Base-by-base conservation (phyloP, 2,888 invertebrate species). In the Lasioglossum marginatum region DNA sequence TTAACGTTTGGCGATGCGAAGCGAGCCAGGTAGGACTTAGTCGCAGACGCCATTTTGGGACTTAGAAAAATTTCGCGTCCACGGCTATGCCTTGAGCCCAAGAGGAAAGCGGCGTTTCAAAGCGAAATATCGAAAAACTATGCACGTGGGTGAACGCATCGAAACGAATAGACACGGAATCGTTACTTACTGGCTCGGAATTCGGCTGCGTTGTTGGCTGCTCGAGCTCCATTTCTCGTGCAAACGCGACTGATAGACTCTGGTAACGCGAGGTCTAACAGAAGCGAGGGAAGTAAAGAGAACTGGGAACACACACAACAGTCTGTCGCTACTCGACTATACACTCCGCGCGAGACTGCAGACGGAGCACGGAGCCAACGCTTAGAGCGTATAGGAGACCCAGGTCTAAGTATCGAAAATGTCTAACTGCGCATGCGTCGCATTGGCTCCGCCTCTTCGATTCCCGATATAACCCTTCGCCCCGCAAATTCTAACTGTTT, bases 31-130 rank as follows among this genome's bases (percentile, higher is more conserved):
- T 87, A 96, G 97, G 96, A 97, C 97, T 97, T 96, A 96, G 96
- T 96, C 96, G 96, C 96, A 97, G 97, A 97, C 97, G 97, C 97
- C 97, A 97, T 98, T 97, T 97, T 97, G 97, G 97, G 97, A 97
- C 97, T 97, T 97, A 96, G 96, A 96, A 96, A 96, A 96, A 95
- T 96, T 96, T 96, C 95, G 94, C 93, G 93, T 95, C 96, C 94
- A 95, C 95, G 94, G 95, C 94, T 94, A 92, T 87, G 83, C 80
- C 63, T 94, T 93, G 94, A 93, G 93, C 92, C 93, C 96, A 96
- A 96, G 95, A 96, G 96, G 95, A 96, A 95, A 96, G 91, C 91
- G 89, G 79, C 79, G 16, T 91, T 93, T 88, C 76, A 43, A 60
- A 48, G 45, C n/a, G 60, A 52, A 48, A 68, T 88, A 81, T 72